Conservation (phyloP, 2,888 invertebrate genomes). For the Cremastobaeus sp. region DNA sequence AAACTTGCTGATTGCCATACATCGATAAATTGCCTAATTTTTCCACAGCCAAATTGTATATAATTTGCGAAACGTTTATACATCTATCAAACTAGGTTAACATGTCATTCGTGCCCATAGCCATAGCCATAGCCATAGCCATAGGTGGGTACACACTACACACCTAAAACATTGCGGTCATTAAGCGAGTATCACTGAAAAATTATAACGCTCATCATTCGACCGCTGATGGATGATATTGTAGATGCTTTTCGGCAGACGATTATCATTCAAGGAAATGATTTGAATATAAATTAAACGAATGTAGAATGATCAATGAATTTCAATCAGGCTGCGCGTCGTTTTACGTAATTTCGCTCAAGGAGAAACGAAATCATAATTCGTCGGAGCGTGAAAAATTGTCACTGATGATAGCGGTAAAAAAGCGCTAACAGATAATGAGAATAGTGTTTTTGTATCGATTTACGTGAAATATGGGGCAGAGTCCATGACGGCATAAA, state of each 20-base stretch:
- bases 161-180: not conserved
- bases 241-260: not conserved
- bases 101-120: conserved; percentile 9
- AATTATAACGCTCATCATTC: conserved; percentile 1
- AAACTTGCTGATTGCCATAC: conserved; percentile 61
- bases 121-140: no score
- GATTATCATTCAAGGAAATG: not conserved
- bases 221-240: conserved; percentile 12
- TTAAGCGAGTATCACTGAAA: conserved; percentile 1
- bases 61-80: conserved; percentile 13
- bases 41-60: conserved; percentile 24
- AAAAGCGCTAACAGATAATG: conserved; percentile 31
- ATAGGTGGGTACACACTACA: no score
- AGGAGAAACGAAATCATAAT: conserved; percentile 1
- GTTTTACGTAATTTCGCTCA: conserved; percentile 12
- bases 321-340: conserved; percentile 15
- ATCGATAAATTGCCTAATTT: conserved; percentile 47
- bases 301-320: conserved; percentile 24
- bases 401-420: conserved; percentile 44
- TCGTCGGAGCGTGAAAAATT: conserved; percentile 41
- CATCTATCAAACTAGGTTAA: conserved; percentile 25
- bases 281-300: conserved; percentile 22
- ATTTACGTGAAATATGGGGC: conserved; percentile 39
- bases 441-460: conserved; percentile 37
- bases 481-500: conserved; percentile 32